Percentiles rank a stretch among this genome's conserved stretches.
Conservation (phyloP, 2,113 vertebrate species). For the Gopherus evgoodei region DNA sequence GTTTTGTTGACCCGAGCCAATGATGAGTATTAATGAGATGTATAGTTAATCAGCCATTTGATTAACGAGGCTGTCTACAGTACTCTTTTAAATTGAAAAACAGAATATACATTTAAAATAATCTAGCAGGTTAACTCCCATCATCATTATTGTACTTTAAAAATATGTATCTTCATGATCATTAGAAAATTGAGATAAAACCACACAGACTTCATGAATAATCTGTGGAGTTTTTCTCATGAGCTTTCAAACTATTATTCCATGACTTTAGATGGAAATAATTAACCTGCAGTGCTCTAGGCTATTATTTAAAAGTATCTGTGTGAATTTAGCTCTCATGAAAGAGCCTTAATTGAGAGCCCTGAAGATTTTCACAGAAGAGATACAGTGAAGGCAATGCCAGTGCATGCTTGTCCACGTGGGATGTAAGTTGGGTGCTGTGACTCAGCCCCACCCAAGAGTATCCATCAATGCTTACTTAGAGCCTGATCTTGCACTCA, state of each 20-base stretch:
- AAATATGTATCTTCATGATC: background rate
- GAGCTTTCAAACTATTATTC: slow-evolving; percentile 11
- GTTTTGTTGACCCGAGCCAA: background rate
- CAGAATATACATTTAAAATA: background rate
- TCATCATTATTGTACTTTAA: background rate
- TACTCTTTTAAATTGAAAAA: background rate
- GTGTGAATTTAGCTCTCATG: background rate
- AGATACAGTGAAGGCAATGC: background rate
- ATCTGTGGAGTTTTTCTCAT: background rate
- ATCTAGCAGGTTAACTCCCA: background rate
- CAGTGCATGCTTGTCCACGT: accelerated
- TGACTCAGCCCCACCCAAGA: background rate
- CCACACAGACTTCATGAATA: slow-evolving; percentile 23
- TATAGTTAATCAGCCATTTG: too few relatives aligned
- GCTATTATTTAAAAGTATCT: background rate
- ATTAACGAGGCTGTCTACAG: too few relatives aligned
- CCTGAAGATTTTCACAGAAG: slow-evolving; percentile 4
- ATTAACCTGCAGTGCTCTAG: slow-evolving; percentile 50
- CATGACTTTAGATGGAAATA: slow-evolving; percentile 47
- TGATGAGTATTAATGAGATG: background rate
- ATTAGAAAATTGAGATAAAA: slow-evolving; percentile 1
- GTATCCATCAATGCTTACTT: background rate
- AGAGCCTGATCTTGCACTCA: background rate
- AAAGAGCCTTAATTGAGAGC: background rate
- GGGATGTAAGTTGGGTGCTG: too few relatives aligned